Base-by-base conservation (phyloP, 2,888 invertebrate genomes). In the Abrostola triplasia region DNA sequence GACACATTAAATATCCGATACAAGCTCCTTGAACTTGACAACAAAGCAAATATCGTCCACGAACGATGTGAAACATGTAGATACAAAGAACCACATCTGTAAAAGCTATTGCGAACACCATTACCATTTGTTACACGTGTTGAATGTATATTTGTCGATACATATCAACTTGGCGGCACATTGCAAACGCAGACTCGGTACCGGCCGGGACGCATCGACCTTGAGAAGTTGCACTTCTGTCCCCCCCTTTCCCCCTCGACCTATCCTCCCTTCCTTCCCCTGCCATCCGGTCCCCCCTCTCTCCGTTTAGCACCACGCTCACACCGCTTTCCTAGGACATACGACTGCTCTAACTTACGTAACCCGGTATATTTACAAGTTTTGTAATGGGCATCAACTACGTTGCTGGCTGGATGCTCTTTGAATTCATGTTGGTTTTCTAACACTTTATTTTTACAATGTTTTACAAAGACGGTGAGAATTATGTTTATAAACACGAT, bases 171-270 rank as follows among this genome's bases (percentile, higher is more conserved):
- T 50, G 37, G 63, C 67, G 71, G 79, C 66, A 53, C 54, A 55
- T 51, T 68, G 66, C 57, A 56, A 73, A 72, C 53, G 52, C 53
- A 65, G 70, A 79, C 77, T 69, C 72, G 65, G 76, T 70, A 75
- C 72, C 75, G 76, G 70, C 70, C 84, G 76, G 81, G 84, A 86
- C 86, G 83, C 83, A 74, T 71, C 83, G 90, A 92, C 92, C 92
- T 91, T 92, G 90, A 88, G 84, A 87, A 80, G 82, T 85, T 89
- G 89, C 91, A 92, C 84, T 89, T 84, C 80, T 75, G 73, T 68
- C 71, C 70, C 56, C 73, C 71, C 81, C 59, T n/a, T n/a, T 12
- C 42, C 42, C 40, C 44, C 44, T 47, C 44, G 44, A 47, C 44
- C 49, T 47, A 13, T 63, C 70, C 69, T 65, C 63, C 67, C 66